phyloP scores from a whole-genome alignment of 2,797 vertebrate genomes.

The Amazona ochrocephala region DNA sequence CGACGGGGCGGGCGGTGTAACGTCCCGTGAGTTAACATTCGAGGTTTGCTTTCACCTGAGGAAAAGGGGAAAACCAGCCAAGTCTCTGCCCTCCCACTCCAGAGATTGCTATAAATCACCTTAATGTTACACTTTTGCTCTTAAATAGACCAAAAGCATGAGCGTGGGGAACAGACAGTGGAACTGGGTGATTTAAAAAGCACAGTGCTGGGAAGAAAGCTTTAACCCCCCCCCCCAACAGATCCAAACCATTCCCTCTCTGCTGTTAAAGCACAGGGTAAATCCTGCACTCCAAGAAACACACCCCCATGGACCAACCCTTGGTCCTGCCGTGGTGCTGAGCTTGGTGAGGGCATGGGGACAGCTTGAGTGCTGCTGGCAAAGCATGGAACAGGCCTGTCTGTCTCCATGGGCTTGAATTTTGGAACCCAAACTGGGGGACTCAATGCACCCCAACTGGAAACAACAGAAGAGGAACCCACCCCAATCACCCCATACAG shows the following conservation, averaged over 20 bases:
- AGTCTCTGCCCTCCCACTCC: constrained; percentile 24
- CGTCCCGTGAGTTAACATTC: constrained; percentile 28
- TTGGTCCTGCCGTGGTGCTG: rapidly evolving
- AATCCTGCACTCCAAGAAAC: neutral
- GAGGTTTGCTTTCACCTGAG: constrained; percentile 66
- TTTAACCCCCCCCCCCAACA: neutral
- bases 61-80: neutral
- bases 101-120: constrained; percentile 54
- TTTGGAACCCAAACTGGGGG: neutral
- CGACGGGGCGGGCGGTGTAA: neutral
- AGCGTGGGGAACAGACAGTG: neutral
- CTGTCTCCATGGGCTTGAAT: neutral
- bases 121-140: constrained; percentile 2
- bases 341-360: rapidly evolving
- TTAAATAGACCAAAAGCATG: neutral
- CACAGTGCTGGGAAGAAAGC: neutral
- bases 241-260: neutral
- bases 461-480: neutral
- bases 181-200: neutral
- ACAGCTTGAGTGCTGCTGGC: neutral
- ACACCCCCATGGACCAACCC: neutral
- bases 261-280: neutral
- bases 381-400: rapidly evolving
- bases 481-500: rapidly evolving
- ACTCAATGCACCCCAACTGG: neutral